phyloP scores from a whole-genome alignment of 2,888 invertebrate species.

The Thecophora atra region DNA sequence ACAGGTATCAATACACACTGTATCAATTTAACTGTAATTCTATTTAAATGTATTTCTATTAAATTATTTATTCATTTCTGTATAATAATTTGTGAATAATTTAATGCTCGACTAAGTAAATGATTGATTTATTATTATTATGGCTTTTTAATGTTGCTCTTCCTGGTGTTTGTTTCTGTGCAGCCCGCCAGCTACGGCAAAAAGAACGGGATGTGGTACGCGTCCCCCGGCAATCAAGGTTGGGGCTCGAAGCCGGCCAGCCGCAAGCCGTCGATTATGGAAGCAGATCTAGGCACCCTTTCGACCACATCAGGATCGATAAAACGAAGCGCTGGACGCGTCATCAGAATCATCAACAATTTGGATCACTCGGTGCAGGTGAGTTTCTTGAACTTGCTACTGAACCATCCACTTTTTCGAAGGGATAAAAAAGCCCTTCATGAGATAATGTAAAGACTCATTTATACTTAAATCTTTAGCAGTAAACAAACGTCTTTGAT shows the following conservation, averaged over 20 bases:
- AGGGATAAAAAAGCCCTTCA: no score
- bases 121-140: no score
- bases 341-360: conserved; percentile 93
- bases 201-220: conserved; percentile 90
- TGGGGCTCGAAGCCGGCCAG: conserved; percentile 77
- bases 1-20: no score
- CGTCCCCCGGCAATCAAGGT: conserved; percentile 70
- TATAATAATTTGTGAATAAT: no score
- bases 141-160: neutral
- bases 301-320: conserved; percentile 71
- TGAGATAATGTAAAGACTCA: no score
- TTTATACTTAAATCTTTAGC: no score
- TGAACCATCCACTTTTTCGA: no score
- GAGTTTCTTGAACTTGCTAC: no score
- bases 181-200: conserved; percentile 91
- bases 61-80: conserved; percentile 8
- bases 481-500: no score
- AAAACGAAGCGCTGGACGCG: conserved; percentile 84
- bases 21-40: no score
- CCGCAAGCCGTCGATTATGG: conserved; percentile 84
- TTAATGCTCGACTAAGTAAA: no score
- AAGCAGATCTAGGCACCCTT: conserved; percentile 76
- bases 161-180: conserved; percentile 38
- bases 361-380: conserved; percentile 92
- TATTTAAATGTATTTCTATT: neutral